Percentiles rank a stretch among this genome's conserved stretches.
These are phyloP conservation scores for Poeciliopsis presidionis DNA, from an alignment of 2,797 vertebrate species.

Conservation along the genomic window DNA sequence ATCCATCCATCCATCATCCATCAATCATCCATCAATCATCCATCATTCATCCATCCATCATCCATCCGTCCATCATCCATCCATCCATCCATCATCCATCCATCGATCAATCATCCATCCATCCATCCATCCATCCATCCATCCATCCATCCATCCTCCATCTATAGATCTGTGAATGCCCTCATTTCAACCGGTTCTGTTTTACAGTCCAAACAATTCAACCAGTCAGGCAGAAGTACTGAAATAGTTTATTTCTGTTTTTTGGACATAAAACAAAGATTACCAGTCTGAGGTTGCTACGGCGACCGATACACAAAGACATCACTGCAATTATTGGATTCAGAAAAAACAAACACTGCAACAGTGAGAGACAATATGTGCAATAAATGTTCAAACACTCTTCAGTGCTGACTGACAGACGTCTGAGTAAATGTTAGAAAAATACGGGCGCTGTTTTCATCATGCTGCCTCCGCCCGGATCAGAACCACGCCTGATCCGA, in stretches of 20 bases:
- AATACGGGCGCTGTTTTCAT: constrained; percentile 58
- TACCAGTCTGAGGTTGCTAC: constrained; percentile 60
- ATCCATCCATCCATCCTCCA: too few species aligned
- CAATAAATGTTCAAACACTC: constrained; percentile 58
- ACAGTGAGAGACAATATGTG: constrained; percentile 61
- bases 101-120: too few species aligned
- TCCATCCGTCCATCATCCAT: too few species aligned
- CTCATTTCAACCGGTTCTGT: neutral
- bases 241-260: constrained; percentile 73
- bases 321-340: constrained; percentile 55
- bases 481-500: constrained; percentile 57
- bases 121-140: neutral
- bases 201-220: constrained; percentile 6
- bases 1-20: too few species aligned
- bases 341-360: constrained; percentile 48
- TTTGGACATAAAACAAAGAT: constrained; percentile 71
- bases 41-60: too few species aligned
- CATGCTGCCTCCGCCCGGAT: constrained; percentile 72
- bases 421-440: constrained; percentile 71
- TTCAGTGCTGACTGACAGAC: constrained; percentile 61
- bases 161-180: too few species aligned
- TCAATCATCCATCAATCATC: too few species aligned
- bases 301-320: constrained; percentile 68
- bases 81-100: too few species aligned
- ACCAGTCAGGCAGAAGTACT: constrained; percentile 54